phyloP scores from a whole-genome alignment of 2,113 vertebrate species.

The Psophia crepitans region DNA sequence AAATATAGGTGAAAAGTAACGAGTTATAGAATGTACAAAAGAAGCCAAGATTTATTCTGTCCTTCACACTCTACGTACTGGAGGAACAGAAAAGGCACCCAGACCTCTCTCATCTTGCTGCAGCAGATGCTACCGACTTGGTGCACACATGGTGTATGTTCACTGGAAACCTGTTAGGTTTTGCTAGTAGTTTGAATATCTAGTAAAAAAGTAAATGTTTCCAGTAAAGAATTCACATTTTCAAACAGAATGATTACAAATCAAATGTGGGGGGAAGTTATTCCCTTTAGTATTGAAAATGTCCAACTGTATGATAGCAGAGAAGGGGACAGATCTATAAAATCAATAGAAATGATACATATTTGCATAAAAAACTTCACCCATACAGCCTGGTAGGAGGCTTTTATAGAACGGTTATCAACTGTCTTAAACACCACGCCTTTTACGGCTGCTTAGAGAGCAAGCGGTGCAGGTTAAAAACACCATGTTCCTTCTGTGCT shows the following conservation, averaged over 20 bases:
- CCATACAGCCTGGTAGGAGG: neutral
- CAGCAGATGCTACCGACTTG: neutral
- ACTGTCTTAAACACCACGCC: neutral
- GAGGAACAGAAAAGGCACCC: neutral
- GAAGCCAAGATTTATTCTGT: neutral
- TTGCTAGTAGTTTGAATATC: neutral
- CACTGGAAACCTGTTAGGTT: neutral
- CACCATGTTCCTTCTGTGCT: neutral
- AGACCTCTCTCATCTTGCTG: neutral
- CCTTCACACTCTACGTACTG: fast-evolving
- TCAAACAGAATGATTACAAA: neutral
- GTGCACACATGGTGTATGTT: neutral
- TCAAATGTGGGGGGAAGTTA: fast-evolving
- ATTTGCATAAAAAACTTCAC: neutral
- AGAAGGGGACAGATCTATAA: neutral
- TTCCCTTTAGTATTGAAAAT: neutral
- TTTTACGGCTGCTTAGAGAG: neutral
- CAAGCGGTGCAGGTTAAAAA: neutral
- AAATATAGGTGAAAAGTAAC: neutral
- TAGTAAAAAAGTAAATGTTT: neutral
- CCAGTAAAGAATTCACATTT: neutral
- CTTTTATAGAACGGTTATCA: neutral
- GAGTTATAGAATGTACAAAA: neutral
- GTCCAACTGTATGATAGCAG: neutral
- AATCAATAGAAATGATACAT: neutral